Conservation (phyloP, 2,113 vertebrate species). For the Alouatta palliata region DNA sequence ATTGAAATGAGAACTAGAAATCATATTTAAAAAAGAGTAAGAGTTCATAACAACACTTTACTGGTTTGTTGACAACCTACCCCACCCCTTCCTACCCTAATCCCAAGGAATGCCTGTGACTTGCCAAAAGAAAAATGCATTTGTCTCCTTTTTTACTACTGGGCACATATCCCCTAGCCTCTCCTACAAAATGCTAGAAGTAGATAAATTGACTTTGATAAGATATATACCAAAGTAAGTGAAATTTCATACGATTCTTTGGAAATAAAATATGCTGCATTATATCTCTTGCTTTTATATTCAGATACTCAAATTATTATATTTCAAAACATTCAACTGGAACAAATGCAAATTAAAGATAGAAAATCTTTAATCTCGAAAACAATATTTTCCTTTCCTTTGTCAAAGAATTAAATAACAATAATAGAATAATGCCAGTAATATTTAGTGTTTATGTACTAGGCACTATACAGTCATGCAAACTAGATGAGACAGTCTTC, state of each 20-base stretch:
- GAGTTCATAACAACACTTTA: not conserved
- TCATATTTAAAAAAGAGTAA: not conserved
- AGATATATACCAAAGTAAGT: not conserved
- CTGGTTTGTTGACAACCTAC: not conserved
- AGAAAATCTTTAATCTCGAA: not conserved
- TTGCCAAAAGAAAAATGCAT: not conserved
- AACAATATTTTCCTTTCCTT: not conserved
- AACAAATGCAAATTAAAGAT: not conserved
- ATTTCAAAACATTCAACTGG: constrained; percentile 7
- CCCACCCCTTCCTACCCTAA: not conserved
- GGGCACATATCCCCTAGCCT: not conserved
- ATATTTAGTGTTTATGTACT: not conserved
- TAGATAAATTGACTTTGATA: not conserved
- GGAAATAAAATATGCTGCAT: not conserved
- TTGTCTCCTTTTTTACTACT: not conserved
- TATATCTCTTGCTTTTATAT: not conserved
- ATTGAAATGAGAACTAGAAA: not conserved
- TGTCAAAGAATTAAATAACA: not conserved
- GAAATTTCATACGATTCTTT: not conserved
- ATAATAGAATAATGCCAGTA: not conserved
- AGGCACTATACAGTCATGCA: not conserved
- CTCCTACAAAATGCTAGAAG: not conserved
- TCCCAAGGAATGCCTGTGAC: not conserved
- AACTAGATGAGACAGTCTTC: not conserved
- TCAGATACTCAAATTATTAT: not conserved